Evolutionary conservation across 1,140 invertebrate genomes (phyloP).

Genomic region (Vanessa atalanta): DNA sequence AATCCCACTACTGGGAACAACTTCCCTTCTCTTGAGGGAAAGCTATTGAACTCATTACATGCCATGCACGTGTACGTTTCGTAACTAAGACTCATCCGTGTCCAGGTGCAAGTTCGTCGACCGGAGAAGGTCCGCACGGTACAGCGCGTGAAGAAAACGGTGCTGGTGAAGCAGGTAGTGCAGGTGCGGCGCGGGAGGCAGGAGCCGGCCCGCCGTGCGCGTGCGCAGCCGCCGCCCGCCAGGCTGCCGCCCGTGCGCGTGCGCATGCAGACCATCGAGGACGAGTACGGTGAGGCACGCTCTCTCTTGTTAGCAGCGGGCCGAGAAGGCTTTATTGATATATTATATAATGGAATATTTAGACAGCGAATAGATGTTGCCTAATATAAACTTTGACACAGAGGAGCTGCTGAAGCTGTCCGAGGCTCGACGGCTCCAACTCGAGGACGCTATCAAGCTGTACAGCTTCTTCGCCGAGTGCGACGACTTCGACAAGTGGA

Average conservation of each 20-base stretch:
- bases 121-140: constrained; percentile 91
- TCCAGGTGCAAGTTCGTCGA: constrained; percentile 90
- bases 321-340: too few species aligned
- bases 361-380: too few species aligned
- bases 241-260: constrained; percentile 26
- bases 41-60: too few species aligned
- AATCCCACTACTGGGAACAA: too few species aligned
- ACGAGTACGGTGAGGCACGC: constrained; percentile 38
- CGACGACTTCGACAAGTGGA: constrained; percentile 99
- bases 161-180: constrained; percentile 92
- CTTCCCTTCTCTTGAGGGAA: too few species aligned
- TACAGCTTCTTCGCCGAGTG: constrained; percentile 98
- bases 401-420: constrained; percentile 89
- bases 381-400: neutral
- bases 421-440: constrained; percentile 87
- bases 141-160: constrained; percentile 93
- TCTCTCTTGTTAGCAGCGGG: neutral
- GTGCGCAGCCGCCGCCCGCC: constrained; percentile 25
- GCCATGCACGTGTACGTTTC: neutral
- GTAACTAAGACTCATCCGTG: neutral
- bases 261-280: constrained; percentile 27
- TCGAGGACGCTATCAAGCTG: constrained; percentile 95
- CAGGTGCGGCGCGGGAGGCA: constrained; percentile 78
- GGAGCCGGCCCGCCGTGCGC: constrained; percentile 30
- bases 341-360: too few species aligned